Evolutionary conservation across 2,113 vertebrate genomes (phyloP).

Genomic region (Artemisiospiza belli): DNA sequence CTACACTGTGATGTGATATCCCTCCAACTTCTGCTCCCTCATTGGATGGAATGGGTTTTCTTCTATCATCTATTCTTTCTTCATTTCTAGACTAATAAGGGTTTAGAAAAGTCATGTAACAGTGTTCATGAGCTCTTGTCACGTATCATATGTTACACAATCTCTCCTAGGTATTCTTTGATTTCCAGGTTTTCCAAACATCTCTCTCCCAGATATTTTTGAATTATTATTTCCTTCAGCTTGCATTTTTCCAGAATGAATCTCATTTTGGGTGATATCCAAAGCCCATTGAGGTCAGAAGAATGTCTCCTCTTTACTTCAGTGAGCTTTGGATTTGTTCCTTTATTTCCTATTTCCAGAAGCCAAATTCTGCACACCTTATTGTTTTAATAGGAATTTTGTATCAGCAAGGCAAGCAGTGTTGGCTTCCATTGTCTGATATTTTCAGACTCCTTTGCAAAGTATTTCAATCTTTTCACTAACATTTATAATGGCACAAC

Average conservation of each 20-base stretch:
- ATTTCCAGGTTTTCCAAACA: constrained; percentile 55
- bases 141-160: neutral
- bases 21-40: neutral
- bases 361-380: constrained; percentile 60
- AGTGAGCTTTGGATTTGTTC: constrained; percentile 44
- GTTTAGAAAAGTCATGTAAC: neutral
- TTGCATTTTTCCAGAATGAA: constrained; percentile 58
- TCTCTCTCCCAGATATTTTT: constrained; percentile 38
- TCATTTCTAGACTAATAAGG: neutral
- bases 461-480: neutral
- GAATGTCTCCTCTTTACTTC: constrained; percentile 59
- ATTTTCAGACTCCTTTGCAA: neutral
- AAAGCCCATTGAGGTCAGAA: constrained; percentile 60
- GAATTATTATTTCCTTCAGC: constrained; percentile 53
- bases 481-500: neutral
- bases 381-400: constrained; percentile 40
- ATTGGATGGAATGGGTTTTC: neutral
- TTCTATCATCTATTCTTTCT: neutral
- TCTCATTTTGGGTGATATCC: constrained; percentile 48
- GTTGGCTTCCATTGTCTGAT: neutral
- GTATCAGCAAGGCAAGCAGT: neutral
- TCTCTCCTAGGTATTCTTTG: constrained; percentile 44
- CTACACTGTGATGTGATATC: neutral
- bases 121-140: neutral
- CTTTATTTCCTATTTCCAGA: constrained; percentile 46